Conservation (phyloP, 2,797 vertebrate genomes). For the Acipenser ruthenus region DNA sequence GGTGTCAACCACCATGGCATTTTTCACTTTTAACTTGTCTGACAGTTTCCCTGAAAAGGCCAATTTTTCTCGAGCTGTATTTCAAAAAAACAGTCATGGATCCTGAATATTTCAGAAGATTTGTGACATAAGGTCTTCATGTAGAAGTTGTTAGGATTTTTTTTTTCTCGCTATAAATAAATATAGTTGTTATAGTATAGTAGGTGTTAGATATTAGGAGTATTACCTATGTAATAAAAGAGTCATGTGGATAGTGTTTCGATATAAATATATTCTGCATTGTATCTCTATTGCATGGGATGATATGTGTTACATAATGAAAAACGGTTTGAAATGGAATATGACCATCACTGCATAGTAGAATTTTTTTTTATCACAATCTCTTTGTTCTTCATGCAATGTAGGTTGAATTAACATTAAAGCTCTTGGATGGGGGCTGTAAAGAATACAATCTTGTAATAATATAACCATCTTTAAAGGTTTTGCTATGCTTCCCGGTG, state of each 20-base stretch:
- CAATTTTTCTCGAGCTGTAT: slow-evolving; percentile 9
- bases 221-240: no score
- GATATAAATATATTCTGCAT: no score
- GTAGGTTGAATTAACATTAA: not conserved
- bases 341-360: no score
- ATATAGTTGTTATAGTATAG: not conserved
- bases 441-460: not conserved
- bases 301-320: no score
- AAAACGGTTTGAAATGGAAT: no score
- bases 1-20: slow-evolving; percentile 17
- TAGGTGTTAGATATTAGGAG: no score
- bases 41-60: slow-evolving; percentile 19
- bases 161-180: slow-evolving; percentile 9
- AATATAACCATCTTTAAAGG: not conserved
- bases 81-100: not conserved
- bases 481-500: not conserved
- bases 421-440: not conserved
- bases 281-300: no score
- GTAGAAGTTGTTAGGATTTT: slow-evolving; percentile 14
- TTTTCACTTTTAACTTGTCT: slow-evolving; percentile 27
- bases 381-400: not conserved
- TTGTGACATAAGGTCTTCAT: slow-evolving; percentile 15
- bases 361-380: not conserved
- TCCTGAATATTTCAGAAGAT: slow-evolving; percentile 14
- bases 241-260: no score